Evolutionary conservation across 2,113 vertebrate species (phyloP).

Genomic region (Chaetorhynchus papuensis): DNA sequence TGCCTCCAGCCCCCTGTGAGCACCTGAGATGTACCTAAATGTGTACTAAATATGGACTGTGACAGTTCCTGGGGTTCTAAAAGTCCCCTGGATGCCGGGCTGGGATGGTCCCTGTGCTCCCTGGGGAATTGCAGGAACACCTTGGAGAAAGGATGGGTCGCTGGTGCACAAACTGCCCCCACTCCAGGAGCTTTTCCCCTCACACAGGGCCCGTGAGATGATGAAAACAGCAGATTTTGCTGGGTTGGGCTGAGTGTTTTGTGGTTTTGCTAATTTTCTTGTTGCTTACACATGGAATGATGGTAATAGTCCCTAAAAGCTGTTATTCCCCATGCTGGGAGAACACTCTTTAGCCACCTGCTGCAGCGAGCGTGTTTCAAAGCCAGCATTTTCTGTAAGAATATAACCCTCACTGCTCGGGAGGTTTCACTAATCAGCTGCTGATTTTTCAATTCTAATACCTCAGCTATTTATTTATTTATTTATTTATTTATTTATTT

Average conservation of each 20-base stretch:
- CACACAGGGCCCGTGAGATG: not conserved
- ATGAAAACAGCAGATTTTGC: rapidly evolving
- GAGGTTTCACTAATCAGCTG: not conserved
- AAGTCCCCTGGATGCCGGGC: not conserved
- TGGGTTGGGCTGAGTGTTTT: not conserved
- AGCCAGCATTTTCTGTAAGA: not conserved
- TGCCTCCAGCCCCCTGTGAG: not conserved
- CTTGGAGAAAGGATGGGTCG: not conserved
- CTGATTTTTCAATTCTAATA: not conserved
- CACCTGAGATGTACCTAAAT: not conserved
- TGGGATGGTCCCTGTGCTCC: not conserved
- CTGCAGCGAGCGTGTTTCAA: not conserved
- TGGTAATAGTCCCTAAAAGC: not conserved
- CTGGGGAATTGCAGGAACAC: rapidly evolving
- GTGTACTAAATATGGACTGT: not conserved
- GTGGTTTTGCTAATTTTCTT: not conserved
- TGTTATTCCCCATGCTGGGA: not conserved
- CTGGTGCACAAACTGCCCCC: not conserved
- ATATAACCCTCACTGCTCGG: rapidly evolving
- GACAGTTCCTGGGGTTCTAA: not conserved
- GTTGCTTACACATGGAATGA: conserved; percentile 8
- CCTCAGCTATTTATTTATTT: not conserved
- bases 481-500: not conserved
- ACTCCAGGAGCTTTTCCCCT: not conserved
- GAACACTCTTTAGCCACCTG: conserved; percentile 13